Evolutionary conservation across 2,113 vertebrate genomes (phyloP), one percentile per base, ranked within the genome.

Genomic region (Gallinago jamesoni): DNA sequence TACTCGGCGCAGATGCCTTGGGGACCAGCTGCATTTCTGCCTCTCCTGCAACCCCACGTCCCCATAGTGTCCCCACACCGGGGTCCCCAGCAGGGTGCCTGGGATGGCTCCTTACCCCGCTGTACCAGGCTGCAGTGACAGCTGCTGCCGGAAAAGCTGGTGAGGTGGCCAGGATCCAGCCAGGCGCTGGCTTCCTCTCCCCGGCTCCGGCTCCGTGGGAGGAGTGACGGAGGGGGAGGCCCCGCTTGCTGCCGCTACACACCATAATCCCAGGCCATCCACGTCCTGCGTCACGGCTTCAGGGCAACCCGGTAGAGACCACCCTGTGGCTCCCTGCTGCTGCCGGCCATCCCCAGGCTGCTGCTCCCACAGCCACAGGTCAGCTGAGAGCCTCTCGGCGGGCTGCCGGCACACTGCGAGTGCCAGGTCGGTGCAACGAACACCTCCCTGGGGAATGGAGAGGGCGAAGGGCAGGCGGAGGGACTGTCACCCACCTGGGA

Each of bases 361-460:
- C 68, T 2, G 7, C 15, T 35, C 35, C 33, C 30, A 2, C 11
- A 3, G 74, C 57, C 8, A 1, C 93, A 87, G 96, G 96, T 89
- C 9, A 10, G 90, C 81, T 7, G 41, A 57, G 64, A 50, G 4
- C 8, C 7, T 45, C 35, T 8, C 43, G 4, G 1, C 3, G 7
- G 47, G 76, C 67, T 72, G 62, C n/a, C 2, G 3, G 64, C 74
- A 11, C 8, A 3, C 52, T 22, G 63, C 1, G 10, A 37, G 62
- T 9, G 7, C 12, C 1, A 28, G 12, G 35, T 24, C 1, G 4
- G 50, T 3, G 0, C 1, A 0, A 6, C 3, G 1, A 67, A 28
- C 31, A 7, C 17, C 10, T 35, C 12, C 18, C 4, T 0, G 1
- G n/a, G 55, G 20, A 41, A 47, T 55, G 41, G 27, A 47, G 23